These are phyloP conservation scores for Ochotona princeps DNA, from an alignment of 2,113 vertebrate species.

Conservation along the genomic window DNA sequence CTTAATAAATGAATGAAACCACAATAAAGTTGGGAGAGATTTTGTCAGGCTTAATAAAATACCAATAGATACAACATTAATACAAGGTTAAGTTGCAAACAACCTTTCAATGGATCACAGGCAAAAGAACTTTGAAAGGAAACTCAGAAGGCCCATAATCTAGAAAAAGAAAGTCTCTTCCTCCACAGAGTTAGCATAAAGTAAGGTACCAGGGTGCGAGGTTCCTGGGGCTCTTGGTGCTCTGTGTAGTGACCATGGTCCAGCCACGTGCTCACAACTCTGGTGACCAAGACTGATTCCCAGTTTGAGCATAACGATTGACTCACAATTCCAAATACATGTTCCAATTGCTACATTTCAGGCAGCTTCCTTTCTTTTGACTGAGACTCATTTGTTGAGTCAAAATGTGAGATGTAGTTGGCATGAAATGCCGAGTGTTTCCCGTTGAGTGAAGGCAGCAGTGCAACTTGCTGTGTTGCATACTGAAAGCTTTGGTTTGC, in stretches of 20 bases:
- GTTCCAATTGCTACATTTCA: constrained; percentile 1
- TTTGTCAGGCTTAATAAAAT: not conserved
- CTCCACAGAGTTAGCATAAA: not conserved
- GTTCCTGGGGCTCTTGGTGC: not conserved
- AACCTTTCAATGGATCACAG: not conserved
- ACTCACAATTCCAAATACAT: not conserved
- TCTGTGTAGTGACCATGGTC: not conserved
- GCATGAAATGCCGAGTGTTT: not conserved
- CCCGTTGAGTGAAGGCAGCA: not conserved
- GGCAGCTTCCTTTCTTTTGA: not conserved
- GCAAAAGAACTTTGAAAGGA: constrained; percentile 11
- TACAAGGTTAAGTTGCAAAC: not conserved
- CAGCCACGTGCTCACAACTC: not conserved
- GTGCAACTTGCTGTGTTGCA: not conserved
- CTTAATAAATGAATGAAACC: too few species aligned
- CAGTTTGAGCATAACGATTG: constrained; percentile 3
- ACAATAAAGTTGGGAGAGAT: not conserved
- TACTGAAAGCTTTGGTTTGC: not conserved
- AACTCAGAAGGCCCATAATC: not conserved
- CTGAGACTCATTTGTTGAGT: constrained; percentile 36
- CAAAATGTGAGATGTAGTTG: constrained; percentile 19
- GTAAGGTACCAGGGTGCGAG: not conserved
- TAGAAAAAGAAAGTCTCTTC: not conserved
- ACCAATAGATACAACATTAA: not conserved
- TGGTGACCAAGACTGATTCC: not conserved